Conservation (phyloP, 35 echinoderm and acorn worm species). For the Lytechinus pictus region DNA sequence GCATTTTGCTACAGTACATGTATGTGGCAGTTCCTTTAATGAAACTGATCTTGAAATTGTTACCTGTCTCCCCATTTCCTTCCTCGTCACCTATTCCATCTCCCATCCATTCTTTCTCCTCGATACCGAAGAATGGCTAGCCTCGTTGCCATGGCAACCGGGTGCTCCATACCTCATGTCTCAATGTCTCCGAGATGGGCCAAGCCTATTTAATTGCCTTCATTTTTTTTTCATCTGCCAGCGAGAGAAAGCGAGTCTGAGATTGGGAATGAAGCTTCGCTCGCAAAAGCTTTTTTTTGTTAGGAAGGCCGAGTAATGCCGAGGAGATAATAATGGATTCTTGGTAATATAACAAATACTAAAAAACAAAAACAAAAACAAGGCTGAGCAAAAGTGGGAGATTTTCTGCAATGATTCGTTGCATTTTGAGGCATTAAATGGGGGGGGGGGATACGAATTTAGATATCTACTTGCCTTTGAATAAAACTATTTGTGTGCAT, state of each 20-base stretch:
- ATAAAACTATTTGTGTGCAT: no score
- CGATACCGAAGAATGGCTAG: not conserved
- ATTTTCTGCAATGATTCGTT: no score
- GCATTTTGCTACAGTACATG: no score
- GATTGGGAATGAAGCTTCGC: not conserved
- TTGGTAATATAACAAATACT: not conserved
- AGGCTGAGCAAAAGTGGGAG: no score
- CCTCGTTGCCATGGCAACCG: not conserved
- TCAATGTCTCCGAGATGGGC: not conserved
- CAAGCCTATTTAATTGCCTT: constrained; percentile 12
- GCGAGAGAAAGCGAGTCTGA: not conserved
- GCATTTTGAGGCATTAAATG: no score
- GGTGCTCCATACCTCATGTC: not conserved
- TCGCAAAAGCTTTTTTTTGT: not conserved
- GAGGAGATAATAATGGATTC: not conserved
- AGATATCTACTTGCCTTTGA: no score
- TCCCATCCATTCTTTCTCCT: not conserved
- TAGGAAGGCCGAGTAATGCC: not conserved
- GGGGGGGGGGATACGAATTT: no score
- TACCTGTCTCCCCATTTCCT: not conserved
- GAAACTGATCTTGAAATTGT: not conserved
- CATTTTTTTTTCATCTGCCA: not conserved
- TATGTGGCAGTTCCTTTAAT: not conserved
- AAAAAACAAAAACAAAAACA: no score
- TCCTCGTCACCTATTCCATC: not conserved